Evolutionary conservation across 2,888 invertebrate genomes (phyloP), one percentile per base, ranked within the genome.

Genomic region (Andrena trimmerana): DNA sequence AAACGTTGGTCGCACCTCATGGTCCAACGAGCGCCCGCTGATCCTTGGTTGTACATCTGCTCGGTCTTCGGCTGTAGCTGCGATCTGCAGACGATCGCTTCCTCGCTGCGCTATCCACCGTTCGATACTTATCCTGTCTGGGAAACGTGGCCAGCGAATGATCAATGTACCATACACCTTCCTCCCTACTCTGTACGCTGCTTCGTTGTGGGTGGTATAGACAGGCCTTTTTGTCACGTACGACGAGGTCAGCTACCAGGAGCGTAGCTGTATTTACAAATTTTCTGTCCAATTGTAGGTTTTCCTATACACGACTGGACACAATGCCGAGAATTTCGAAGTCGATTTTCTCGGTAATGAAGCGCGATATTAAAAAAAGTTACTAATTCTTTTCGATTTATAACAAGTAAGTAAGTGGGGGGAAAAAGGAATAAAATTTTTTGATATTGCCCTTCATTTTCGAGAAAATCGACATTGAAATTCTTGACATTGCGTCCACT

Each of bases 1-100:
- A 27, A 59, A 8, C 59, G 74, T 27, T 57, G 57, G 57, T 57
- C 42, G 24, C 74, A 42, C 59, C 59, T 74, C 48, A 31, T 74
- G 68, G 68, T 59, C 50, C 68, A 50, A 48, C 24, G 59, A 50
- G 69, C 69, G 24, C 31, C 33, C 59, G 7, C 57, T 60, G 48
- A 60, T 68, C 48, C 33, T 48, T 33, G 42, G 48, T 74, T 69
- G 59, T 50, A 59, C 59, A 16, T 33, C 27, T 10, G 59, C n/a
- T n/a, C 69, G 31, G n/a, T 74, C 33, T 13, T 5, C 20, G 20
- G 60, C n/a, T 24, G 27, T 57, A 24, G 57, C 57, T 24, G 3
- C 57, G 57, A 57, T 57, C 57, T 57, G 57, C 10, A 57, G 57
- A 13, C 57, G 57, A 57, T 57, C 57, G 57, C 57, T 57, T 57